Evolutionary conservation across 2,888 invertebrate species (phyloP).

Genomic region (Brenthis ino): DNA sequence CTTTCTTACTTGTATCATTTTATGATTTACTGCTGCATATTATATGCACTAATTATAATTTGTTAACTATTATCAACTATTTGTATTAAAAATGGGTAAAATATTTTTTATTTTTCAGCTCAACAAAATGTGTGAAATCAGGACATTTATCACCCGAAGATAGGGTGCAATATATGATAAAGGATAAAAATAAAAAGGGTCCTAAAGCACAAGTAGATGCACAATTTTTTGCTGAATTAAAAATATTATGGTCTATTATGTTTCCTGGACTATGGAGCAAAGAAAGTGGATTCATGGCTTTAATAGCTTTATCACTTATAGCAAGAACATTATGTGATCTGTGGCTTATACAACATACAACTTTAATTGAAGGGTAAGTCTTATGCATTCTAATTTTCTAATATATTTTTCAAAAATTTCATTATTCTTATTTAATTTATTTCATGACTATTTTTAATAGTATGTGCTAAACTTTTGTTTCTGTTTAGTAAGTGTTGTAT

Average conservation of each 20-base stretch:
- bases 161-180: constrained; percentile 90
- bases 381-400: too few species aligned
- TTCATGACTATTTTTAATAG: too few species aligned
- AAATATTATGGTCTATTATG: constrained; percentile 86
- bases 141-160: constrained; percentile 80
- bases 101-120: constrained; percentile 34
- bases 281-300: constrained; percentile 87
- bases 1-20: too few species aligned
- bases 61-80: neutral
- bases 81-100: neutral
- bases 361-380: constrained; percentile 93
- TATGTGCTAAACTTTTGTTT: too few species aligned
- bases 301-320: constrained; percentile 91
- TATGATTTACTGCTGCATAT: too few species aligned
- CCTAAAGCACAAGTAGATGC: constrained; percentile 90
- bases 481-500: too few species aligned
- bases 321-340: constrained; percentile 97
- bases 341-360: constrained; percentile 98
- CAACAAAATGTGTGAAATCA: constrained; percentile 51
- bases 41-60: too few species aligned
- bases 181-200: constrained; percentile 84
- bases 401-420: too few species aligned
- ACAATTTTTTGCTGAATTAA: constrained; percentile 87
- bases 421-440: too few species aligned
- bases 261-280: constrained; percentile 90